A percentile compares a stretch with the other conserved stretches of the same genome.
Evolutionary conservation across 2,797 vertebrate species (phyloP).

Genomic region (Oceanodroma leucorhoa): DNA sequence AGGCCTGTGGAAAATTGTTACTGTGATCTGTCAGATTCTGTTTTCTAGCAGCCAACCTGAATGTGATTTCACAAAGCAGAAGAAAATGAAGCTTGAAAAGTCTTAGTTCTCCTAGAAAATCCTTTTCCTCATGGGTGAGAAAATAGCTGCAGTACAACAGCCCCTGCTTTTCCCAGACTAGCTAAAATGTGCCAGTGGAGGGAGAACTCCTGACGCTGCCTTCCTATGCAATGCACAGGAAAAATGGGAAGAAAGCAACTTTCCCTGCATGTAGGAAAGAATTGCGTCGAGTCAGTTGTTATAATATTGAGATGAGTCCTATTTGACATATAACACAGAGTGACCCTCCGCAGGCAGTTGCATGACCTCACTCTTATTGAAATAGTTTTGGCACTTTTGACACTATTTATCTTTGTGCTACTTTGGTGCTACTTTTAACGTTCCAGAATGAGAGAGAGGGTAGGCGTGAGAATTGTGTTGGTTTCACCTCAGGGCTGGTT

Average conservation of each 20-base stretch:
- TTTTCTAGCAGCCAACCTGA: background rate
- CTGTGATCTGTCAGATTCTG: background rate
- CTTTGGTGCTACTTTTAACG: background rate
- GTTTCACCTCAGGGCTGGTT: background rate
- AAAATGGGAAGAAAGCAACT: background rate
- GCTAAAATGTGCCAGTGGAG: rapidly evolving
- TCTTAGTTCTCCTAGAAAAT: background rate
- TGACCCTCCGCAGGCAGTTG: background rate
- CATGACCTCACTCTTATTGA: background rate
- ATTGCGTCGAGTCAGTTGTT: background rate
- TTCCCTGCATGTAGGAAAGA: background rate
- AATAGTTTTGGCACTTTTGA: background rate
- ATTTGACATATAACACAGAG: background rate
- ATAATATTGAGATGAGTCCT: background rate
- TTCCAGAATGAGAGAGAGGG: background rate
- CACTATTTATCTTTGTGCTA: background rate
- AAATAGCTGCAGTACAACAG: background rate
- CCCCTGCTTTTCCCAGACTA: background rate
- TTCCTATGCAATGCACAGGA: background rate
- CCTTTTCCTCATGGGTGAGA: background rate
- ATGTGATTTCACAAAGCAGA: background rate
- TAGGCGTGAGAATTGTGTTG: background rate
- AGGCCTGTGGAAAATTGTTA: background rate
- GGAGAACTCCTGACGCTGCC: background rate
- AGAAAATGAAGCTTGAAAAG: background rate